Evolutionary conservation across 1,140 invertebrate genomes (phyloP).

Genomic region (Steinernema feltiae): DNA sequence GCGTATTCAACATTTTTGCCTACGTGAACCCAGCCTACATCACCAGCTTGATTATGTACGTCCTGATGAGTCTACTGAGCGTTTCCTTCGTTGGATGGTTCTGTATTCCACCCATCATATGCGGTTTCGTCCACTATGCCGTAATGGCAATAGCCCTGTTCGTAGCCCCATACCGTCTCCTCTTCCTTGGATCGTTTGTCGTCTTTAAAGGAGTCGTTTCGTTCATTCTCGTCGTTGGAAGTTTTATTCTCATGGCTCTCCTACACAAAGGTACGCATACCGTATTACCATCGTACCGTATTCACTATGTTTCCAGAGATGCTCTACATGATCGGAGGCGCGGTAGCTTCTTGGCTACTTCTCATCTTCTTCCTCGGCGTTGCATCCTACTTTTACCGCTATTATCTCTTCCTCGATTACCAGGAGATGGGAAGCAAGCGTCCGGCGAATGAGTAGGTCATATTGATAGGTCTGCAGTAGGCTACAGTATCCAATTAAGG

Average conservation of each 20-base stretch:
- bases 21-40: neutral
- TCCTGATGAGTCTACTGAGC: neutral
- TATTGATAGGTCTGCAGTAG: neutral
- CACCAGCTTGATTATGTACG: neutral
- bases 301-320: neutral
- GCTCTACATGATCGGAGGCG: neutral
- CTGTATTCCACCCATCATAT: neutral
- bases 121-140: neutral
- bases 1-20: neutral
- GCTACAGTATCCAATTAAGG: neutral
- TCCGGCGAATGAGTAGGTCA: neutral
- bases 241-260: neutral
- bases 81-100: neutral
- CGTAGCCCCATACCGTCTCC: neutral
- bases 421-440: neutral
- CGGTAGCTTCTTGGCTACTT: neutral
- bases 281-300: neutral
- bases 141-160: neutral
- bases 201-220: neutral
- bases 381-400: neutral
- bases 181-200: neutral
- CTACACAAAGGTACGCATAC: neutral
- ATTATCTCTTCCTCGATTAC: neutral
- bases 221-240: neutral
- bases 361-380: neutral